Evolutionary conservation across 2,113 vertebrate genomes (phyloP), one percentile per base, ranked within the genome.

Genomic region (Halcyon malimbica): DNA sequence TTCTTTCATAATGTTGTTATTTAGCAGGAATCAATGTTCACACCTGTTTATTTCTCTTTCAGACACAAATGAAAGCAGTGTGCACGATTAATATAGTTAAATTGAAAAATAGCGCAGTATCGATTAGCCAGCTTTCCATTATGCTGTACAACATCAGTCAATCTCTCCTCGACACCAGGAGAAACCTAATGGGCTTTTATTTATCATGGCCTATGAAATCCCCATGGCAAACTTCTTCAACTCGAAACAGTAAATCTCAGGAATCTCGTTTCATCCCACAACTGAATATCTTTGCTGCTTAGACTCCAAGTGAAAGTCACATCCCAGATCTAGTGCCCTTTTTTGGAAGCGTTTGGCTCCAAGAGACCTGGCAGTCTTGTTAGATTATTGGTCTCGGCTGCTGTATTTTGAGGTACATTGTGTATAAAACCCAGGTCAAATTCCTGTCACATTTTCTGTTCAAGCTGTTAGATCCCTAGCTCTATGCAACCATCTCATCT

Each of bases 81-180:
- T 60, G 75, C 57, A 51, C 8, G 6, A 96, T 97, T 96, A 97
- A 94, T 96, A 89, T 31, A 60, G 75, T 74, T 93, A 69, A 71
- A 91, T 37, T 94, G 95, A 93, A 87, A 97, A 96, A 93, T 41
- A 94, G 73, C 13, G 1, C 33, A 13, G 42, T 96, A 97, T 97
- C 87, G 96, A 97, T 96, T 81, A 88, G n/a, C 74, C 50, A 89
- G 53, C n/a, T 96, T 94, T 95, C 91, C 87, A 92, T 93, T 97
- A 69, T 41, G 20, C 54, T 87, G 37, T 90, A 90, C 87, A 93
- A 4, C 42, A 86, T 88, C 92, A 83, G 25, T 95, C 93, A 96
- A 37, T 87, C 83, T 88, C 77, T 88, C 29, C 71, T 5, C 35
- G 85, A 76, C 63, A 90, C 68, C 74, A 75, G 28, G 5, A 78